Conservation (phyloP, 2,797 vertebrate genomes). For the Coranthus polyacanthus region DNA sequence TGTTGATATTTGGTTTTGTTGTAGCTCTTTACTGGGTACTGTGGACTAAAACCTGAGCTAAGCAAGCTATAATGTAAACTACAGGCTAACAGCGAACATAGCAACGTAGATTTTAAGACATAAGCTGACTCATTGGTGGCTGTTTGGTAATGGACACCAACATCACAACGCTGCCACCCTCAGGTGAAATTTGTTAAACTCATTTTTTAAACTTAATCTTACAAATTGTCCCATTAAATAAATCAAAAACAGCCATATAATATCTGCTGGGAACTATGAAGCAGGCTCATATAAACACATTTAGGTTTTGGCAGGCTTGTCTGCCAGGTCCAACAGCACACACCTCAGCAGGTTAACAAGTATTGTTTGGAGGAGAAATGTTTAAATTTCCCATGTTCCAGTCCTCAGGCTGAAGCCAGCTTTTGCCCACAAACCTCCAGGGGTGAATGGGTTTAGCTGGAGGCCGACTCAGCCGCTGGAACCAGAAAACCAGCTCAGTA, state of each 20-base stretch:
- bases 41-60: too few species aligned
- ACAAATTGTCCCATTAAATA: constrained; percentile 27
- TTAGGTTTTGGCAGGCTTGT: constrained; percentile 37
- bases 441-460: constrained; percentile 67
- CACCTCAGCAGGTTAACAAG: constrained; percentile 46
- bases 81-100: too few species aligned
- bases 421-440: constrained; percentile 37
- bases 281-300: constrained; percentile 39
- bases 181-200: too few species aligned
- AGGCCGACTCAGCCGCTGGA: constrained; percentile 67
- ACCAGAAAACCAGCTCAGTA: constrained; percentile 38
- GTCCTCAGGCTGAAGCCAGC: constrained; percentile 23
- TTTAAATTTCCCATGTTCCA: constrained; percentile 52
- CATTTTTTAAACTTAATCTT: too few species aligned
- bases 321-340: constrained; percentile 36
- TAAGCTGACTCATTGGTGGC: too few species aligned
- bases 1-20: too few species aligned
- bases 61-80: too few species aligned
- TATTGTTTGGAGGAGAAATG: constrained; percentile 59
- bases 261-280: constrained; percentile 33
- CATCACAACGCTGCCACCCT: too few species aligned
- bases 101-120: too few species aligned
- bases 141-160: too few species aligned
- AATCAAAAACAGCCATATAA: constrained; percentile 37
- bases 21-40: too few species aligned